A percentile compares a stretch with the other conserved stretches of the same genome.
Evolutionary conservation across 2,888 invertebrate species (phyloP).

Genomic region (Scaptodrosophila latifasciaeformis): DNA sequence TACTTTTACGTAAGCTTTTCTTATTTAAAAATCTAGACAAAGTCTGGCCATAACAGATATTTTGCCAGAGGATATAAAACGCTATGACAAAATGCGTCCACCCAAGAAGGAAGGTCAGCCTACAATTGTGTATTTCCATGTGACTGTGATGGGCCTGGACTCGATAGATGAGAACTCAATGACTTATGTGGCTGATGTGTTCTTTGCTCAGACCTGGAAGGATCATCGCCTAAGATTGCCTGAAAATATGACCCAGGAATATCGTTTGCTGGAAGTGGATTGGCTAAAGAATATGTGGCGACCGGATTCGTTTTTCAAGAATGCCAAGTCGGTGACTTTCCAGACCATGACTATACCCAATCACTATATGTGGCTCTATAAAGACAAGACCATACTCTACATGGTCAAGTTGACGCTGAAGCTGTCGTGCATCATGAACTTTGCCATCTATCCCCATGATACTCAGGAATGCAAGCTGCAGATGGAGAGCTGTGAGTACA

Average conservation of each 20-base stretch:
- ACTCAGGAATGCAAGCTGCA: conserved; percentile 95
- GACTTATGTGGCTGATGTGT: conserved; percentile 95
- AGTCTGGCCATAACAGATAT: conserved; percentile 89
- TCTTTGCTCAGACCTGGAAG: conserved; percentile 95
- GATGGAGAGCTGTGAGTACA: conserved; percentile 92
- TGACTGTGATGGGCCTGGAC: conserved; percentile 95
- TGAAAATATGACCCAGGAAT: conserved; percentile 95
- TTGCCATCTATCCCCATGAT: conserved; percentile 94
- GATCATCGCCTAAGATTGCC: conserved; percentile 89
- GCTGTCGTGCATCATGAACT: conserved; percentile 95
- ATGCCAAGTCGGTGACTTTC: conserved; percentile 93
- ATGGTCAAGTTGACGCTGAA: conserved; percentile 90
- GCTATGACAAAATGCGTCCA: conserved; percentile 95
- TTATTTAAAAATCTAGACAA: conserved; percentile 62
- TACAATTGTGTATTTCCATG: conserved; percentile 92
- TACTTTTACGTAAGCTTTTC: neutral
- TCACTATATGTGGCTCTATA: conserved; percentile 94
- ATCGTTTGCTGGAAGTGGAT: conserved; percentile 89
- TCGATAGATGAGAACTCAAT: conserved; percentile 97
- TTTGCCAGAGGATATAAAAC: conserved; percentile 88
- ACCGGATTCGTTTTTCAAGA: conserved; percentile 95
- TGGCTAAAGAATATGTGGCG: conserved; percentile 96
- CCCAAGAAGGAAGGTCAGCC: conserved; percentile 92
- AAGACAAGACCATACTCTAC: conserved; percentile 89
- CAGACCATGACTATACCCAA: conserved; percentile 97